phyloP scores from a whole-genome alignment of 2,113 vertebrate genomes.

The Macrotus californicus region DNA sequence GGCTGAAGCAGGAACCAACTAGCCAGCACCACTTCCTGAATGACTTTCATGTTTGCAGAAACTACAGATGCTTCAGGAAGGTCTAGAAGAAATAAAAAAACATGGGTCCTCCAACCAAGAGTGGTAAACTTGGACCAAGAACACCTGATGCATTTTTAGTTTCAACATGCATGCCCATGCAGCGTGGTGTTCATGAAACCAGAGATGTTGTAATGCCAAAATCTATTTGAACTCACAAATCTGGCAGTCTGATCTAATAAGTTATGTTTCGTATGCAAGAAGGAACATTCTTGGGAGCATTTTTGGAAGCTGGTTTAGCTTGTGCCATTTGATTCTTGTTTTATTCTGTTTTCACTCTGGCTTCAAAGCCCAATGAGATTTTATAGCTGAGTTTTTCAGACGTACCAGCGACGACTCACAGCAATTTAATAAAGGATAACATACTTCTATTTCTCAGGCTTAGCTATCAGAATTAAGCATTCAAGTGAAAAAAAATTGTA shows the following conservation, averaged over 20 bases:
- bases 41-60: background rate
- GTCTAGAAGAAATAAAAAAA: background rate
- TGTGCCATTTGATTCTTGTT: background rate
- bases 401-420: constrained; percentile 32
- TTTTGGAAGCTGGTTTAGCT: background rate
- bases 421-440: constrained; percentile 58
- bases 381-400: constrained; percentile 33
- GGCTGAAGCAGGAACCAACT: background rate
- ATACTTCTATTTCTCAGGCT: constrained; percentile 42
- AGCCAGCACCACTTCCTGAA: background rate
- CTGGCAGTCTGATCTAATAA: background rate
- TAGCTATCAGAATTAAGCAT: constrained; percentile 55
- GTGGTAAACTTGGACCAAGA: background rate
- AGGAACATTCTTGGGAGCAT: background rate
- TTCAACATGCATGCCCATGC: no score
- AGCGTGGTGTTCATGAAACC: background rate
- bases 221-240: background rate
- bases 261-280: background rate
- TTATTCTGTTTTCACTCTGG: constrained; percentile 8
- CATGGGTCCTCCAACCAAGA: background rate
- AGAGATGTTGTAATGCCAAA: background rate
- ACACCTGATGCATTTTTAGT: background rate
- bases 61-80: background rate
- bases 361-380: constrained; percentile 40
- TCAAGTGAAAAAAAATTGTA: background rate